phyloP scores from a whole-genome alignment of 2,113 vertebrate genomes.

The Malaclemys terrapin region DNA sequence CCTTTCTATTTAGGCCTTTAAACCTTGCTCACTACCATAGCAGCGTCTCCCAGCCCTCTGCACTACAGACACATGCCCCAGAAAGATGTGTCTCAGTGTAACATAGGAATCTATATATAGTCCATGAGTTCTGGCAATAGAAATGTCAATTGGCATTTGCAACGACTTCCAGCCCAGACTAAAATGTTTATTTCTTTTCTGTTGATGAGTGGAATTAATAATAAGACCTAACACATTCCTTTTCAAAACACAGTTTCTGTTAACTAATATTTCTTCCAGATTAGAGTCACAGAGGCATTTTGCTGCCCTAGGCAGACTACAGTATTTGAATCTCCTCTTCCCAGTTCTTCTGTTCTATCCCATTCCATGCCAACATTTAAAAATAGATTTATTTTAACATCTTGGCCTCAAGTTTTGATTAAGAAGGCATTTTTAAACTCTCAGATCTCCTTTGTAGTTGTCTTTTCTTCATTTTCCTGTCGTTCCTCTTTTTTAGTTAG shows the following conservation, averaged over 20 bases:
- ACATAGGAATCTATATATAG: conserved; percentile 3
- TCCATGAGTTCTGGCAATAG: not conserved
- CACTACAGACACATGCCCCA: not conserved
- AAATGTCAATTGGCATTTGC: not conserved
- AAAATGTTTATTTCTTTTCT: not conserved
- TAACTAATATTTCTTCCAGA: conserved; percentile 14
- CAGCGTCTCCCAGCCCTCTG: not conserved
- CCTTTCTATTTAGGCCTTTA: not conserved
- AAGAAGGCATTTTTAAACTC: not conserved
- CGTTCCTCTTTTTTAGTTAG: not conserved
- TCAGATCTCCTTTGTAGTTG: not conserved
- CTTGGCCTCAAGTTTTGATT: conserved; percentile 25
- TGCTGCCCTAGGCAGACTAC: conserved; percentile 14
- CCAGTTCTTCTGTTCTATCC: not conserved
- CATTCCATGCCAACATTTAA: not conserved
- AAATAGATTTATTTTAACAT: conserved; percentile 6
- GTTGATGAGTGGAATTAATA: not conserved
- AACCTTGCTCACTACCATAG: not conserved
- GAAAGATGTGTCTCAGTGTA: not conserved
- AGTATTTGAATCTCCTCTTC: not conserved
- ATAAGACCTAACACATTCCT: not conserved
- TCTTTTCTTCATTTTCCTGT: rapidly evolving
- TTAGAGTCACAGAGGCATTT: not conserved
- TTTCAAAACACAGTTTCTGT: conserved; percentile 7
- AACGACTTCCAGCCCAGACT: not conserved